Base-by-base conservation (phyloP, 2,113 vertebrate genomes). In the Passer domesticus region DNA sequence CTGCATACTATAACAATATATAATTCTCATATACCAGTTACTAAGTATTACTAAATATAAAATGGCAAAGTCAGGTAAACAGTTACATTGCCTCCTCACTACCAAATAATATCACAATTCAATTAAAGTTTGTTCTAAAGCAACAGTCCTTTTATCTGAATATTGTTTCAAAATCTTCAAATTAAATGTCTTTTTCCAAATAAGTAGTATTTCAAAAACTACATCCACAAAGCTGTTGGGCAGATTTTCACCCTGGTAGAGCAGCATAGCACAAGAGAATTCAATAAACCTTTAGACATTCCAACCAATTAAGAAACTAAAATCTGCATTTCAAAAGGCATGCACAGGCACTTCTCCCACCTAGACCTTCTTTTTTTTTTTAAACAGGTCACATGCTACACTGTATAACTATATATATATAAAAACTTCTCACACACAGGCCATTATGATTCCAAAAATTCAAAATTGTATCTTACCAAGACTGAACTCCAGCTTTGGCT, bases 401-500 rank as follows among this genome's bases (percentile, higher is more conserved):
- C 13, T 33, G 5, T 37, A 4, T 23, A 46, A 66, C 3, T 39
- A 7, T 22, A 19, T 6, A 59, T 8, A 66, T 10, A 49, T 16
- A 28, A 17, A 68, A 60, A 28, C 27, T 68, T 17, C 39, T 69
- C 41, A 39, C 15, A n/a, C 11, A 53, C 6, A 3, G 18, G 3
- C 3, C 47, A 84, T 25, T 63, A 16, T 33, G 73, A 80, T 53
- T 76, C 14, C 18, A 90, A 67, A 58, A 76, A 82, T 14, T 35
- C 23, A 96, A 94, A 94, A 84, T 16, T 33, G 3, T 47, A 33
- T 92, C 98, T 98, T 98, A 98, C 98, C 98, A 60, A 98, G 98
- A 89, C 97, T 98, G 91, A 98, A 98, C 93, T 98, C 98, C 94
- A 98, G 66, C 90, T 98, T 98, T 66, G 98, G 98, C 53, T 98